These are phyloP conservation scores for Sarcophaga bullata DNA, from an alignment of 1,140 invertebrate species.

Conservation along the genomic window DNA sequence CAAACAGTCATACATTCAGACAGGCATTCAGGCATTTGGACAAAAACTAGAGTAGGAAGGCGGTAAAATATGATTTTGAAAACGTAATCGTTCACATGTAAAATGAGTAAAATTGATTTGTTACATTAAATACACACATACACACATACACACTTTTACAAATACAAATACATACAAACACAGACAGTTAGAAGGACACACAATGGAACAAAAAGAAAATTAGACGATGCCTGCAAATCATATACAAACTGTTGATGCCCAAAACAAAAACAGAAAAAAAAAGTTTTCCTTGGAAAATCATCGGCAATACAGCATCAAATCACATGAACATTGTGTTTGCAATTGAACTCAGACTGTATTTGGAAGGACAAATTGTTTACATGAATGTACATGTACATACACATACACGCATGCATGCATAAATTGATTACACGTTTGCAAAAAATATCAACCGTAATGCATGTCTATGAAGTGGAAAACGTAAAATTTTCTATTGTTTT, in stretches of 20 bases:
- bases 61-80: constrained; percentile 7
- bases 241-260: neutral
- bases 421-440: constrained; percentile 21
- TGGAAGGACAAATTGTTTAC: neutral
- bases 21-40: neutral
- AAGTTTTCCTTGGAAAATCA: neutral
- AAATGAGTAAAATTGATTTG: constrained; percentile 22
- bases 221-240: neutral
- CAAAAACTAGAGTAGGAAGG: neutral
- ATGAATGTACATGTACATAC: neutral
- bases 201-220: neutral
- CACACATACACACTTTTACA: neutral
- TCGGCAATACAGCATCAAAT: neutral
- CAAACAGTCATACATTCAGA: neutral
- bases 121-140: neutral
- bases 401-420: neutral
- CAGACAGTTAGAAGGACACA: neutral
- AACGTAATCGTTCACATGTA: constrained; percentile 6
- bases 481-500: neutral
- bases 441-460: neutral
- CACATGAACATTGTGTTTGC: neutral
- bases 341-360: neutral
- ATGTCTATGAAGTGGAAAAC: neutral
- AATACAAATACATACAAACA: neutral
- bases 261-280: no score